phyloP scores from a whole-genome alignment of 2,888 invertebrate genomes.

The Aporophyla nigra region DNA sequence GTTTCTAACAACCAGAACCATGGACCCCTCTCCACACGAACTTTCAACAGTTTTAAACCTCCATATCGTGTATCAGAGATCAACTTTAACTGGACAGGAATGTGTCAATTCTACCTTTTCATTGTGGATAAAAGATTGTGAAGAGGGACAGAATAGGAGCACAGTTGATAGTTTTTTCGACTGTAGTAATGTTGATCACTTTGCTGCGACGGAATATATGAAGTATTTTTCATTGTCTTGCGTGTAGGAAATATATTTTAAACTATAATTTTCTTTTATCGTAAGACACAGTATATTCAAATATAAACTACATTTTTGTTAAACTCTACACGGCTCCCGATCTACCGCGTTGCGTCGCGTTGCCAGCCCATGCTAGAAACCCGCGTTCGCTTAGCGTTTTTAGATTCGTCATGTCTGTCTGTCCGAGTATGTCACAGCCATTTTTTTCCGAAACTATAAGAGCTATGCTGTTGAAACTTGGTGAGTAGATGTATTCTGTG shows the following conservation, averaged over 20 bases:
- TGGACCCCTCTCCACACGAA: slow-evolving; percentile 34
- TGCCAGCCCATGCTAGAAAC: no score
- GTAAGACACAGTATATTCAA: no score
- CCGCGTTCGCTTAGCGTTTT: not conserved
- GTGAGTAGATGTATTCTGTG: no score
- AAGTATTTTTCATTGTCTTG: slow-evolving; percentile 33
- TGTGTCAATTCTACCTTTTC: slow-evolving; percentile 67
- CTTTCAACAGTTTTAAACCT: slow-evolving; percentile 17
- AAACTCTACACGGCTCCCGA: no score
- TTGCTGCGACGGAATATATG: slow-evolving; percentile 32
- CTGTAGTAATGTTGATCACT: slow-evolving; percentile 33
- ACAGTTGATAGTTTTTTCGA: slow-evolving; percentile 45
- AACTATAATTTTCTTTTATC: no score
- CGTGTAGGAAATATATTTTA: not conserved
- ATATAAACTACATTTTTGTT: no score
- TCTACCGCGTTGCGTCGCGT: no score
- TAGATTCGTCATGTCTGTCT: no score
- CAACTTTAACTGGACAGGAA: slow-evolving; percentile 44
- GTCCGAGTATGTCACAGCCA: no score
- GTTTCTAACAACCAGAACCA: slow-evolving; percentile 39
- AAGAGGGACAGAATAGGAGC: slow-evolving; percentile 44
- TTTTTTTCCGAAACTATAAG: no score
- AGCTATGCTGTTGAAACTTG: no score
- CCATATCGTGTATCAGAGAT: slow-evolving; percentile 54
- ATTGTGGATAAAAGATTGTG: slow-evolving; percentile 60